Evolutionary conservation across 2,888 invertebrate genomes (phyloP), one percentile per base, ranked within the genome.

Genomic region (Eupithecia dodoneata): DNA sequence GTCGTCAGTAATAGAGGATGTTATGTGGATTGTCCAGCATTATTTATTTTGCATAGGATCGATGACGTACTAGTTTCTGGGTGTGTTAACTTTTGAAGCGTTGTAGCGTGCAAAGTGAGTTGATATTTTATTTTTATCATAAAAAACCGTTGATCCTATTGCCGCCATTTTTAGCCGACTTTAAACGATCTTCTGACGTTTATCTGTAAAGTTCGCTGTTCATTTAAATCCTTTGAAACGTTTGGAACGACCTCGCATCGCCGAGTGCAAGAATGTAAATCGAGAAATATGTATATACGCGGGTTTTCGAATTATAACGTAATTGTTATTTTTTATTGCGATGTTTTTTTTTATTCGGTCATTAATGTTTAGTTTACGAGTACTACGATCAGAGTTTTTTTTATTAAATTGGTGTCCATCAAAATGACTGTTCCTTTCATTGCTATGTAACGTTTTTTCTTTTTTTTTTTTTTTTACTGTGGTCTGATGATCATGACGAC

Each of bases 191-290:
- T 6, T 63, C 12, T 63, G 66, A 66, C 15, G 13, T 66, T 66
- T 66, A 66, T 15, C 66, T 15, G 42, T n/a, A 42, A 66, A 66
- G 66, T 66, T 66, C 66, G 2, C 66, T 42, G 66, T 42, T 42
- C 66, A 42, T 42, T 66, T 66, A 66, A 30, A 66, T 66, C 66
- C 42, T 66, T 42, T 15, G 42, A 66, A 42, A 42, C 66, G 66
- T 66, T 66, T 66, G 66, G 15, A 66, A 42, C 15, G 66, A 66
- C 66, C 13, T 66, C 42, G 66, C 15, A 15, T 42, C 42, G 66
- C 66, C 42, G 42, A 66, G 66, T 66, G 66, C 66, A 66, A 66
- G 41, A 66, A 66, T 63, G 63, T 63, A 63, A 63, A 63, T 63
- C 10, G 9, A 30, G 63, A 30, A 63, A 63, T 30, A 63, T 63